Conservation (phyloP, 2,797 vertebrate genomes). For the Chrysocyon brachyurus region DNA sequence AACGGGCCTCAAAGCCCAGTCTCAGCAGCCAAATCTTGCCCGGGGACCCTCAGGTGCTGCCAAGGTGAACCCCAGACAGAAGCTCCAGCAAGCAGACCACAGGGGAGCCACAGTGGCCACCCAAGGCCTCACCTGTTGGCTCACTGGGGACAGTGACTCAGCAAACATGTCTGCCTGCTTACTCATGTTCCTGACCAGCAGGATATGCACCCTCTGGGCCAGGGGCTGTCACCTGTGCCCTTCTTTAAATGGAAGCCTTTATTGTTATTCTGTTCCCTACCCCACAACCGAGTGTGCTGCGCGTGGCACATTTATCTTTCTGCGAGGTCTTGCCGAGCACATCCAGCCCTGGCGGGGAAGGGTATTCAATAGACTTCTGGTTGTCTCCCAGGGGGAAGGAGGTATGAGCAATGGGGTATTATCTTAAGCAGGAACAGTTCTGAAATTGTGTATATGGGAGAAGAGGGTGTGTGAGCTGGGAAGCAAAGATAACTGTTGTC, state of each 20-base stretch:
- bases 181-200: not conserved
- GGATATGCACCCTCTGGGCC: not conserved
- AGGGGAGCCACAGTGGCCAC: not conserved
- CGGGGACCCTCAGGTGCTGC: not conserved
- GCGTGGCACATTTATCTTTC: not conserved
- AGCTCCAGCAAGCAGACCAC: not conserved
- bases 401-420: not conserved
- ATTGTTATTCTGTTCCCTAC: not conserved
- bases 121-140: fast-evolving
- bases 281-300: not conserved
- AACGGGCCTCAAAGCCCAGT: not conserved
- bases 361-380: not conserved
- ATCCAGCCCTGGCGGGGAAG: not conserved
- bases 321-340: not conserved
- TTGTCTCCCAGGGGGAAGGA: not conserved
- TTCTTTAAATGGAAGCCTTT: not conserved
- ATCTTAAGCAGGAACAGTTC: not conserved
- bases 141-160: not conserved
- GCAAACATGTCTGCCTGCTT: not conserved
- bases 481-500: not conserved
- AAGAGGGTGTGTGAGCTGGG: not conserved
- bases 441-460: not conserved
- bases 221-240: not conserved
- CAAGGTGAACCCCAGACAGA: not conserved
- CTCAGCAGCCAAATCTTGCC: not conserved